These are phyloP conservation scores for Leucophenga montana DNA, from an alignment of 2,888 invertebrate species.

Conservation along the genomic window DNA sequence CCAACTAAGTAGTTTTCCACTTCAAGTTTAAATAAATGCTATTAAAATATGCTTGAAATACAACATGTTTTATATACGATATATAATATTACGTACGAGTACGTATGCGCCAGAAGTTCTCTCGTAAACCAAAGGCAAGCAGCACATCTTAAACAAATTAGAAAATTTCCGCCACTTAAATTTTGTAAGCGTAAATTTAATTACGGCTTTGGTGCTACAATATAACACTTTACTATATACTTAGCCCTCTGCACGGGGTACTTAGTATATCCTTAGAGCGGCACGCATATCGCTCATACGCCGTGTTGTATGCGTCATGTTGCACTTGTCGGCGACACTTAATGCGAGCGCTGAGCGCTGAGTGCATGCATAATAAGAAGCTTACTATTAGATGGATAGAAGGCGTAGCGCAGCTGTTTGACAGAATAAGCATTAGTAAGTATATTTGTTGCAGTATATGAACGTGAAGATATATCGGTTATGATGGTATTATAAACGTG, in stretches of 20 bases:
- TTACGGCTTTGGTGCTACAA: slow-evolving; percentile 9
- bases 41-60: not conserved
- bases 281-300: slow-evolving; percentile 4
- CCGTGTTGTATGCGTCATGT: slow-evolving; percentile 12
- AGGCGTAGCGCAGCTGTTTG: not conserved
- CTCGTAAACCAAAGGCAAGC: not conserved
- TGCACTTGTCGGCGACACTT: slow-evolving; percentile 61
- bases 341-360: slow-evolving; percentile 50
- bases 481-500: not conserved
- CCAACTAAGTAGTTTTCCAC: too few species aligned
- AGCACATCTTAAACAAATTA: slow-evolving; percentile 6
- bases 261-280: too few species aligned
- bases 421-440: not conserved
- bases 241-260: too few species aligned
- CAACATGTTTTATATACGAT: not conserved
- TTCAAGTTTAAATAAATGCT: not conserved
- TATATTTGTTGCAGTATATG: not conserved
- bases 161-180: slow-evolving; percentile 12
- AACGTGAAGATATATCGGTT: slow-evolving; percentile 10
- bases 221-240: not conserved
- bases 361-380: slow-evolving; percentile 62
- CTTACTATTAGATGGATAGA: slow-evolving; percentile 21
- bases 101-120: not conserved
- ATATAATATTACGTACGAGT: not conserved
- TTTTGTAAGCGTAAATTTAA: slow-evolving; percentile 17